Percentiles rank a stretch among this genome's conserved stretches.
Evolutionary conservation across 2,888 invertebrate genomes (phyloP).

Genomic region (Plebejus argus): DNA sequence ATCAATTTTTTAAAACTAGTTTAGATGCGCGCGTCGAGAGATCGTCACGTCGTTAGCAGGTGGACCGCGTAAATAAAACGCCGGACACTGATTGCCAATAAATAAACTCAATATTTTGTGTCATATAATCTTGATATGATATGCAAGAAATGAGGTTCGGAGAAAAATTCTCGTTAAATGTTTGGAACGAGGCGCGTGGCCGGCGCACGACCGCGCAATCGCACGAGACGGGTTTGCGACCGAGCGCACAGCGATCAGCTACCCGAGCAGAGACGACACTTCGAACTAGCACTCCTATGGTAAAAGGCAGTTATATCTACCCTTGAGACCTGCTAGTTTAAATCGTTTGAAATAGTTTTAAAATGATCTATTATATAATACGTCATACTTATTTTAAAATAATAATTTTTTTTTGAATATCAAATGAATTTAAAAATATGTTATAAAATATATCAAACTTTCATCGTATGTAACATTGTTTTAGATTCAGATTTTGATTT

Average conservation of each 20-base stretch:
- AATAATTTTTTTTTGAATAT: no score
- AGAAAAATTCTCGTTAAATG: slow-evolving; percentile 63
- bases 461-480: no score
- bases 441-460: no score
- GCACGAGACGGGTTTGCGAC: slow-evolving; percentile 54
- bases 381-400: no score
- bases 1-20: slow-evolving; percentile 40
- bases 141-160: slow-evolving; percentile 63
- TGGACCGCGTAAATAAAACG: slow-evolving; percentile 61
- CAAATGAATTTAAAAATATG: no score
- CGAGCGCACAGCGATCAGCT: background rate
- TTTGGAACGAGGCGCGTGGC: slow-evolving; percentile 64
- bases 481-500: no score
- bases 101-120: slow-evolving; percentile 66
- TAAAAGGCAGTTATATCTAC: background rate
- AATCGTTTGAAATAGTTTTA: no score
- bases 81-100: slow-evolving; percentile 69
- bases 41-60: slow-evolving; percentile 48
- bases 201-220: slow-evolving; percentile 51
- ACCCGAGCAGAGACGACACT: background rate
- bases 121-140: slow-evolving; percentile 67
- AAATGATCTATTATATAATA: no score
- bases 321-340: no score
- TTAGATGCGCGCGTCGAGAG: slow-evolving; percentile 32
- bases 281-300: background rate